phyloP scores from a whole-genome alignment of 2,797 vertebrate genomes.

The Cynopterus sphinx region DNA sequence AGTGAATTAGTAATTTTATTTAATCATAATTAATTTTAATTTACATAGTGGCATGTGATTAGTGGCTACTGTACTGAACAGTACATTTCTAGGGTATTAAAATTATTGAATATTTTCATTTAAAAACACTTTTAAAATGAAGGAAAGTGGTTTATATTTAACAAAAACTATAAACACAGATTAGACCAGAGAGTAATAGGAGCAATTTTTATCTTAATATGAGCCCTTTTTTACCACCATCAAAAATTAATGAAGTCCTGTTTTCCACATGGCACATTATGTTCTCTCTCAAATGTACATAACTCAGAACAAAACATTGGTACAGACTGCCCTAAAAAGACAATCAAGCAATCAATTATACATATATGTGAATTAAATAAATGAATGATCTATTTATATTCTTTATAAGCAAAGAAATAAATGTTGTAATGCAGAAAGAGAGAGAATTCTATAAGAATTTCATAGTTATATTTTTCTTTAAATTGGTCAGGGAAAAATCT shows the following conservation, averaged over 20 bases:
- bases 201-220: background rate
- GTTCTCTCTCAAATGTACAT: background rate
- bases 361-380: background rate
- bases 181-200: background rate
- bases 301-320: background rate
- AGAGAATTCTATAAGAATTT: background rate
- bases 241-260: background rate
- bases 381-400: background rate
- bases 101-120: slow-evolving; percentile 38
- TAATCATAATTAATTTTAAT: background rate
- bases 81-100: background rate
- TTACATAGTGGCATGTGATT: background rate
- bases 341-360: background rate
- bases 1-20: background rate
- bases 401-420: slow-evolving; percentile 1
- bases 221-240: background rate
- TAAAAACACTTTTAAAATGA: slow-evolving; percentile 14
- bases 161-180: background rate
- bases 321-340: background rate
- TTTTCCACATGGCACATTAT: background rate
- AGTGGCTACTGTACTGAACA: background rate
- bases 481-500: background rate
- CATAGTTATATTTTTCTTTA: slow-evolving; percentile 1
- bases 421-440: background rate
- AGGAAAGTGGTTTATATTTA: background rate